Evolutionary conservation across 2,113 vertebrate species (phyloP).

Genomic region (Rutilus rutilus): DNA sequence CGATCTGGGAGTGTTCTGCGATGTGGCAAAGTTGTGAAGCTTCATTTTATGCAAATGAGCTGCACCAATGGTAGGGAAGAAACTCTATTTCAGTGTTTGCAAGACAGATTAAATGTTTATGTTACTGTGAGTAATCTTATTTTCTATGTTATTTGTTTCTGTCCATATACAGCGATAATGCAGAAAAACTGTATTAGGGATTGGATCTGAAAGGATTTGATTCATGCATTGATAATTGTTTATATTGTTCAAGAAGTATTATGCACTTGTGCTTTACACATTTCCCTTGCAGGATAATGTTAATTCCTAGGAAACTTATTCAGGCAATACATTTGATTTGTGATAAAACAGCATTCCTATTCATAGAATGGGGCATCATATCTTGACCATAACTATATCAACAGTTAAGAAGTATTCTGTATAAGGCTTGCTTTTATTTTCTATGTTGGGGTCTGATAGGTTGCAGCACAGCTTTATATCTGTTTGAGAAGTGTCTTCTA

Average conservation of each 20-base stretch:
- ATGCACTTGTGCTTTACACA: background rate
- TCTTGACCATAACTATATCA: background rate
- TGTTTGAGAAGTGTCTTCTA: constrained; percentile 22
- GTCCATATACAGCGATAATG: background rate
- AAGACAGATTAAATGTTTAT: background rate
- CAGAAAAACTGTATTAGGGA: background rate
- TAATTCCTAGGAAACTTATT: background rate
- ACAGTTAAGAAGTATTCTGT: background rate
- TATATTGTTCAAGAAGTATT: background rate
- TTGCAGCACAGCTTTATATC: background rate
- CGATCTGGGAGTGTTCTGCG: constrained; percentile 7
- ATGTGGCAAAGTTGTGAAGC: constrained; percentile 14
- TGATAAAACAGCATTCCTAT: background rate
- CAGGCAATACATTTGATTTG: background rate
- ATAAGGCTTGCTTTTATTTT: background rate
- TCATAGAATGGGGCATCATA: background rate
- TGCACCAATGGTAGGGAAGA: background rate
- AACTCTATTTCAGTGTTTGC: background rate
- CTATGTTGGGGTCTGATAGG: background rate
- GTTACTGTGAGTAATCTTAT: background rate
- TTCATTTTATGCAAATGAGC: constrained; percentile 14
- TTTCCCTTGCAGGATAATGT: background rate
- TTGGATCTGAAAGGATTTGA: background rate
- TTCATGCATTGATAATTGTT: background rate
- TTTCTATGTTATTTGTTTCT: background rate